Base-by-base conservation (phyloP, 2,797 vertebrate species). In the Coccyzus lansbergi region DNA sequence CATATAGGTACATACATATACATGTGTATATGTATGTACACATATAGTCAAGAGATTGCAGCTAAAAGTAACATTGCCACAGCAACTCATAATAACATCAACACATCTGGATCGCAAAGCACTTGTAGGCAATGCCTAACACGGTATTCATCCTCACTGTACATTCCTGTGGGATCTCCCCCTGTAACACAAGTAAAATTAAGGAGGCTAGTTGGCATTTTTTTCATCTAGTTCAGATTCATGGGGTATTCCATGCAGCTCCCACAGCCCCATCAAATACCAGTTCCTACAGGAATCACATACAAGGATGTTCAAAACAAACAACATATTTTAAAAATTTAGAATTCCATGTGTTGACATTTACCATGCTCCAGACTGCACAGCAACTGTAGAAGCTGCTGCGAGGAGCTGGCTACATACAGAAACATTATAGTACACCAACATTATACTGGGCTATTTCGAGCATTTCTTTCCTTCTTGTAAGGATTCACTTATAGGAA, bases 311-410 rank as follows among this genome's bases (percentile, higher is more conserved):
- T 72, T 92, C 70, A 83, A 69, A 96, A 92, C 68, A 88, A 90
- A 92, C 71, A 87, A 16, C 29, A 56, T 69, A 68, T 80, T 78
- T 51, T 19, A 59, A 64, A 81, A 94, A 80, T 70, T 88, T 69
- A 48, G 64, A 96, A 91, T 91, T 93, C 86, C 84, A 88, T 95
- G 77, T 94, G 84, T 85, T 95, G 93, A 91, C 86, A 93, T 92
- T 88, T 96, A 89, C 71, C 77, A 64, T 69, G 67, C 53, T 83
- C 53, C 88, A 89, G 82, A 83, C 72, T 78, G 76, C 79, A 79
- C 48, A 94, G 87, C 64, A 60, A 93, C 64, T 33, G 46, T 12
- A 33, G 84, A 84, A 87, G 71, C 71, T 95, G 88, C 81, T 79
- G 90, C 4, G 10, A 83, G 77, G 38, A 52, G 70, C 88, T 86